phyloP scores from a whole-genome alignment of 2,113 vertebrate genomes.

The Melanostigma gelatinosum region DNA sequence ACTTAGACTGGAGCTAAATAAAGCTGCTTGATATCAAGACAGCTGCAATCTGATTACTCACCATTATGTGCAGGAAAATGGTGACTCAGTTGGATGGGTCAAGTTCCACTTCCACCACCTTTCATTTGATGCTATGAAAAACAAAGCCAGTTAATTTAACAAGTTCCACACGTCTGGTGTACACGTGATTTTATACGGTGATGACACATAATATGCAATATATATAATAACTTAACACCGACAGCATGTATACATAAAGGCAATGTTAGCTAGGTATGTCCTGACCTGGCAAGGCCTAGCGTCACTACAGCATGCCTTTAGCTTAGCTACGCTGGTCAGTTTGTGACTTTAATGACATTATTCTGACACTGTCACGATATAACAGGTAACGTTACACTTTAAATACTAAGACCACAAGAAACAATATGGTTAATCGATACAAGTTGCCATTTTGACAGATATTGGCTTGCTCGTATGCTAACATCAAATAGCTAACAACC shows the following conservation, averaged over 20 bases:
- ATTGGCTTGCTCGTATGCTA: constrained; percentile 35
- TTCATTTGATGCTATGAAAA: constrained; percentile 64
- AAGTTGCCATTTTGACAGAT: neutral
- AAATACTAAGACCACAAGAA: rapidly evolving
- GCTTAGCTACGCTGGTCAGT: constrained; percentile 24
- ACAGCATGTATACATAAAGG: neutral
- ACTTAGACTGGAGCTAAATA: constrained; percentile 23
- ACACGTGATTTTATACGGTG: neutral
- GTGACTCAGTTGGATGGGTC: constrained; percentile 77
- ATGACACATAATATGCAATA: neutral
- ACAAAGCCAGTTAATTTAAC: neutral
- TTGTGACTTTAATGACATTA: neutral
- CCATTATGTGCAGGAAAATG: constrained; percentile 77
- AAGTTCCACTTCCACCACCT: constrained; percentile 74
- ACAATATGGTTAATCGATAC: neutral
- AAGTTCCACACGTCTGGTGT: neutral
- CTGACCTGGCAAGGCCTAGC: constrained; percentile 67
- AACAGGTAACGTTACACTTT: rapidly evolving
- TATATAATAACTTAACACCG: neutral
- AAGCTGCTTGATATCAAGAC: constrained; percentile 53
- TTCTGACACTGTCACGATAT: rapidly evolving
- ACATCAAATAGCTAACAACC: constrained; percentile 28
- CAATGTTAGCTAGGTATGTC: constrained; percentile 43
- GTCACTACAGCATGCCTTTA: constrained; percentile 61
- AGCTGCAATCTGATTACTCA: constrained; percentile 77